Conservation (phyloP, 1,140 invertebrate species). For the Trichogramma pretiosum region DNA sequence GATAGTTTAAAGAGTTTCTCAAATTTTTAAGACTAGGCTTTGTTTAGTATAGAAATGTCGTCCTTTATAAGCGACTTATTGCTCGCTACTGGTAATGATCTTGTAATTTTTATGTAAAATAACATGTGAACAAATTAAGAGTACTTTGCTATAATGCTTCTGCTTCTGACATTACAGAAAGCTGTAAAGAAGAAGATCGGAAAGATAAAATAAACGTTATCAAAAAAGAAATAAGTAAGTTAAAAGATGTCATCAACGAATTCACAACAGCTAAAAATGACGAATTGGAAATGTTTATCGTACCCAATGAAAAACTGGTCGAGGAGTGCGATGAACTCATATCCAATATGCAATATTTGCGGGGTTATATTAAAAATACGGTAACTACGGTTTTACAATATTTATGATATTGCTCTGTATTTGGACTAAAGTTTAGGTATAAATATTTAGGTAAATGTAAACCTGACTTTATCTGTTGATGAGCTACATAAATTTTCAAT, state of each 20-base stretch:
- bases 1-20: too few relatives aligned
- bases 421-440: too few relatives aligned
- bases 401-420: conserved; percentile 6
- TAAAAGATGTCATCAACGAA: conserved; percentile 48
- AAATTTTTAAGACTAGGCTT: too few relatives aligned
- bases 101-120: too few relatives aligned
- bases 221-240: conserved; percentile 46
- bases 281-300: conserved; percentile 45
- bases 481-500: conserved; percentile 47
- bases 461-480: conserved; percentile 48
- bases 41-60: too few relatives aligned
- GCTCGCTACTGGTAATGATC: conserved; percentile 26
- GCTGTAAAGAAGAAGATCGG: conserved; percentile 34
- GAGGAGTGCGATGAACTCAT: conserved; percentile 42
- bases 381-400: conserved; percentile 21
- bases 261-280: conserved; percentile 48
- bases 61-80: conserved; percentile 32
- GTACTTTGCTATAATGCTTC: too few relatives aligned
- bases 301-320: conserved; percentile 45
- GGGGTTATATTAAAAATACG: conserved; percentile 46
- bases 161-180: too few relatives aligned
- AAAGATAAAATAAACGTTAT: conserved; percentile 48
- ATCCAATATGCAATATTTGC: conserved; percentile 43
- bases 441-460: conserved; percentile 46
- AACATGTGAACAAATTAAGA: too few relatives aligned